These are phyloP conservation scores for Temnothorax curvispinosus DNA, from an alignment of 1,140 invertebrate genomes.

Conservation along the genomic window DNA sequence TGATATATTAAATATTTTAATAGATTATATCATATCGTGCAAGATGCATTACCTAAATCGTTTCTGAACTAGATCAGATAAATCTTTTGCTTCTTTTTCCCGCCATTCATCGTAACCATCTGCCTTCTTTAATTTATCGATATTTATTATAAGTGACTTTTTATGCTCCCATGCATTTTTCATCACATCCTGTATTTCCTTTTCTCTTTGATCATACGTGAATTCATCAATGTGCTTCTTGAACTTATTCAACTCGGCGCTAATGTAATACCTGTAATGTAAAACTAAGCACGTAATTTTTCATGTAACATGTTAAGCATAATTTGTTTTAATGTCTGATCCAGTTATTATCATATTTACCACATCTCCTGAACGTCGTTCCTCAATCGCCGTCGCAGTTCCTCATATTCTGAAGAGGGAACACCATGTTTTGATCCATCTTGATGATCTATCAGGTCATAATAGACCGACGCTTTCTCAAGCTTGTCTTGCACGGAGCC, in stretches of 20 bases:
- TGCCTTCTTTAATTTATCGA: conserved; percentile 89
- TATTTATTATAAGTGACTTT: conserved; percentile 91
- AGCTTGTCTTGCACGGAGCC: conserved; percentile 76
- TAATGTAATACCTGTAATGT: conserved; percentile 89
- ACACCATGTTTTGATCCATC: conserved; percentile 81
- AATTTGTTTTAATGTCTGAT: not conserved
- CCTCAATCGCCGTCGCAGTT: conserved; percentile 90
- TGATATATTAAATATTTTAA: not conserved
- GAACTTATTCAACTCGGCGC: conserved; percentile 90
- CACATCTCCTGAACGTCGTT: conserved; percentile 92
- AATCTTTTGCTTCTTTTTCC: conserved; percentile 90
- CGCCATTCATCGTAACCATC: conserved; percentile 95
- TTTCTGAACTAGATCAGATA: conserved; percentile 94
- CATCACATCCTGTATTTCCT: conserved; percentile 74
- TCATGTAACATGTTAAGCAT: not conserved
- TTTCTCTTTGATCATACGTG: conserved; percentile 82
- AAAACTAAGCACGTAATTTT: conserved; percentile 19
- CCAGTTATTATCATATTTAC: conserved; percentile 69
- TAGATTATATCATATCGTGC: not conserved
- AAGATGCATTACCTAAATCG: conserved; percentile 87
- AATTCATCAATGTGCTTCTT: conserved; percentile 87
- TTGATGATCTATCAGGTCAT: conserved; percentile 73
- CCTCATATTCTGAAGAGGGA: conserved; percentile 93
- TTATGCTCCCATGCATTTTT: conserved; percentile 82
- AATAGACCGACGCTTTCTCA: conserved; percentile 75